Conservation (phyloP, 2,888 invertebrate species). For the Tholera decimalis region DNA sequence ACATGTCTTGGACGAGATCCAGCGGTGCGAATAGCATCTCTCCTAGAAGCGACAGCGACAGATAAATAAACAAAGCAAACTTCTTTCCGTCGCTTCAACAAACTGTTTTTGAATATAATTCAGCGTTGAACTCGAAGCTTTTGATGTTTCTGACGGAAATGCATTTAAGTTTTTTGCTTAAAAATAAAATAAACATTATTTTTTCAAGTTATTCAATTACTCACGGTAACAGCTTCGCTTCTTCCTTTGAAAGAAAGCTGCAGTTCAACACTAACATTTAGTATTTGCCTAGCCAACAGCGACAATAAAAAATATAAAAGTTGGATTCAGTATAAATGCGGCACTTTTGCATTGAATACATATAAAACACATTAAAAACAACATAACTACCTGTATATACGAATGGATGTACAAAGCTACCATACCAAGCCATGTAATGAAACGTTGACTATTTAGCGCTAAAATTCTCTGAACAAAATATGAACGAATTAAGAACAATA, state of each 20-base stretch:
- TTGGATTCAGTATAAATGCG: constrained; percentile 60
- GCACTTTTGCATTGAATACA: constrained; percentile 39
- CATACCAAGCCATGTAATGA: neutral
- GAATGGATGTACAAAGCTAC: too few relatives aligned
- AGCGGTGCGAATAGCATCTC: constrained; percentile 86
- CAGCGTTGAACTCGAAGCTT: constrained; percentile 24
- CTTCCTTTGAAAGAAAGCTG: constrained; percentile 24
- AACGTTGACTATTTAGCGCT: neutral
- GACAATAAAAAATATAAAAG: neutral
- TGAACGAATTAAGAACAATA: neutral
- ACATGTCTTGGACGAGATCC: constrained; percentile 88
- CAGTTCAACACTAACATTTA: constrained; percentile 20
- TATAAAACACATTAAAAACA: neutral
- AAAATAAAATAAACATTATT: constrained; percentile 30
- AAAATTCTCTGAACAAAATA: neutral
- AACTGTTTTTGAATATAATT: constrained; percentile 39
- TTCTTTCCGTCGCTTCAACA: constrained; percentile 24
- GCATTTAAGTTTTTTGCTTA: constrained; percentile 20
- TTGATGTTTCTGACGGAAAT: constrained; percentile 43
- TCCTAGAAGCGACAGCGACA: constrained; percentile 77
- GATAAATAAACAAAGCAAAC: constrained; percentile 40
- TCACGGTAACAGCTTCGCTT: constrained; percentile 2
- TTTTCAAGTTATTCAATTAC: constrained; percentile 25
- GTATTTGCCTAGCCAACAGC: neutral
- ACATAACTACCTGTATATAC: neutral